A percentile compares a stretch with the other conserved stretches of the same genome.
phyloP scores from a whole-genome alignment of 2,797 vertebrate species.

The Chiloscyllium punctatum region DNA sequence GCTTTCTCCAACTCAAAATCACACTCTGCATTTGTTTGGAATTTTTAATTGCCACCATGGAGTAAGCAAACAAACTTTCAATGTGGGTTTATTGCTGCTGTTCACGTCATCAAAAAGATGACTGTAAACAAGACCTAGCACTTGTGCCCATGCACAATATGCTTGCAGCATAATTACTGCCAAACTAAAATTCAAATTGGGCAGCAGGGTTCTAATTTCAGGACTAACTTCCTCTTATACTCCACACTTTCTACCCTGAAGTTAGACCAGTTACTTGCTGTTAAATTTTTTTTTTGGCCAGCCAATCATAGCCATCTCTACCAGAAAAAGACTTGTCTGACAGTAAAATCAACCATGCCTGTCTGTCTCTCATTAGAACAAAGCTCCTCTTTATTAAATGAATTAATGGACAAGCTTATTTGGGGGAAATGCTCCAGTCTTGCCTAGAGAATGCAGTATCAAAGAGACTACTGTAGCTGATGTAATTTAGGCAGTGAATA shows the following conservation, averaged over 20 bases:
- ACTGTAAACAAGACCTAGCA: neutral
- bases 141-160: neutral
- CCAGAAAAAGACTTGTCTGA: too few species aligned
- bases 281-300: neutral
- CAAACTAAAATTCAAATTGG: neutral
- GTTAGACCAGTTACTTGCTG: neutral
- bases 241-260: too few species aligned
- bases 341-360: too few species aligned
- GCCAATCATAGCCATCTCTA: too few species aligned
- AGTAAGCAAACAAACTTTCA: too few species aligned
- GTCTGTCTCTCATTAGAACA: neutral
- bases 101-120: neutral
- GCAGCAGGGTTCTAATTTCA: neutral
- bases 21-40: too few species aligned
- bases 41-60: too few species aligned
- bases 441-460: neutral
- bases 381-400: neutral
- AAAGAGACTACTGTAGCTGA: neutral
- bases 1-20: neutral
- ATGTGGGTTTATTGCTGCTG: neutral
- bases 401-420: neutral
- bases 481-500: too few species aligned
- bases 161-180: neutral
- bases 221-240: neutral
- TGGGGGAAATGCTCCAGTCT: neutral